Evolutionary conservation across 2,797 vertebrate genomes (phyloP).

Genomic region (Characodon lateralis): DNA sequence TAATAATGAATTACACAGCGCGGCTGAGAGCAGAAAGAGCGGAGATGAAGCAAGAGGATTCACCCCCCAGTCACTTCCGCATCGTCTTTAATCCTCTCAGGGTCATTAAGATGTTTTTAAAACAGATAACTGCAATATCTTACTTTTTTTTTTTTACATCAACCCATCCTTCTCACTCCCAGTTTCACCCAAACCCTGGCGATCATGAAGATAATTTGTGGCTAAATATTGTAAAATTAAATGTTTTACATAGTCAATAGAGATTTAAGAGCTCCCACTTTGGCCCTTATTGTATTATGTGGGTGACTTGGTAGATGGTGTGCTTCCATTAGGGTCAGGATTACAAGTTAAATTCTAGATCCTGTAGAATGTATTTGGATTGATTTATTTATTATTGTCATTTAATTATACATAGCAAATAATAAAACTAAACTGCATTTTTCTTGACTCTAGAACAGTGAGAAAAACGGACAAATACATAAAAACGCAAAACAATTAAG

Average conservation of each 20-base stretch:
- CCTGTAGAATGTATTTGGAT: not conserved
- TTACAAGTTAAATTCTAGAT: not conserved
- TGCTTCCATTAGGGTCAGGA: not conserved
- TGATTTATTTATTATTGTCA: not conserved
- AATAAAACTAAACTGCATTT: not conserved
- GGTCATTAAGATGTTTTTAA: not conserved
- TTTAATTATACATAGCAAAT: not conserved
- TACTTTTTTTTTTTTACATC: not conserved
- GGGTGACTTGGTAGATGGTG: not conserved
- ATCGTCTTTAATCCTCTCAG: slow-evolving; percentile 32
- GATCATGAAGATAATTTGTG: not conserved
- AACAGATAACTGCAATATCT: not conserved
- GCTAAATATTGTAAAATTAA: not conserved
- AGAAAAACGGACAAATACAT: not conserved
- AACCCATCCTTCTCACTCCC: not conserved
- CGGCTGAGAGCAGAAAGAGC: slow-evolving; percentile 11
- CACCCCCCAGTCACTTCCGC: slow-evolving; percentile 54
- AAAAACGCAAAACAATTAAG: not conserved
- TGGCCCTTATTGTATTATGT: not conserved
- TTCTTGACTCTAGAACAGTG: not conserved
- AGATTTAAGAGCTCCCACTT: not conserved
- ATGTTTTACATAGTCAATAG: not conserved
- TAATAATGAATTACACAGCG: slow-evolving; percentile 69
- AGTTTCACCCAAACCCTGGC: not conserved
- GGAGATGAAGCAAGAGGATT: slow-evolving; percentile 43